Percentiles rank a stretch among this genome's conserved stretches.
Evolutionary conservation across 2,113 vertebrate genomes (phyloP).

Genomic region (Elachura formosa): DNA sequence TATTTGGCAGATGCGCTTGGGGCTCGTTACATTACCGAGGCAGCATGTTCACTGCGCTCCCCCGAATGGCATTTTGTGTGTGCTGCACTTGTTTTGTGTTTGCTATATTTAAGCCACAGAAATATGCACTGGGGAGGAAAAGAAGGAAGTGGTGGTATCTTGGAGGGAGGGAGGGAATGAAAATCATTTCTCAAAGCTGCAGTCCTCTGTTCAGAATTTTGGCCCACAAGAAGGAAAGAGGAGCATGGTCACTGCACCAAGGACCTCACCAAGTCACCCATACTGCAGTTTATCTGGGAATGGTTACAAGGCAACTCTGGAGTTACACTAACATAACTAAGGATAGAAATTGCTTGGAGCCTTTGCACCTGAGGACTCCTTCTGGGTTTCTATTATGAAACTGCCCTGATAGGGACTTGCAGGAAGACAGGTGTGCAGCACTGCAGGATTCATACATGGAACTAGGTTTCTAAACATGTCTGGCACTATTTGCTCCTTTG

Average conservation of each 20-base stretch:
- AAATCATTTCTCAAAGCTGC: not conserved
- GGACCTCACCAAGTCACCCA: accelerated
- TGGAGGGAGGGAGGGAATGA: not conserved
- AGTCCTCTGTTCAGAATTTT: not conserved
- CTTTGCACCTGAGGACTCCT: not conserved
- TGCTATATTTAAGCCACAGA: conserved; percentile 58
- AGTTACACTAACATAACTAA: not conserved
- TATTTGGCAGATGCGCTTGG: conserved; percentile 6
- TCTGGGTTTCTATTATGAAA: not conserved
- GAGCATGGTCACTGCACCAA: accelerated
- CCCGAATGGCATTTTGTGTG: conserved; percentile 26
- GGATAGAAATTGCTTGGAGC: not conserved
- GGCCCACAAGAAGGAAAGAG: not conserved
- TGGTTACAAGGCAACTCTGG: not conserved
- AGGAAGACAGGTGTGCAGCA: not conserved
- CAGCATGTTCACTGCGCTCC: not conserved
- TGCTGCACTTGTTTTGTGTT: conserved; percentile 43
- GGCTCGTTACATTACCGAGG: conserved; percentile 1
- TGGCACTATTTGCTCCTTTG: not conserved
- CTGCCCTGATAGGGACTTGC: not conserved
- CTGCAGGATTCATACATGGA: not conserved
- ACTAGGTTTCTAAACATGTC: not conserved
- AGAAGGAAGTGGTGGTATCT: not conserved
- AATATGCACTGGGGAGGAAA: not conserved
- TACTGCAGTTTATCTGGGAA: not conserved